Base-by-base conservation (phyloP, 2,888 invertebrate genomes). In the Pristionchus entomophagus region DNA sequence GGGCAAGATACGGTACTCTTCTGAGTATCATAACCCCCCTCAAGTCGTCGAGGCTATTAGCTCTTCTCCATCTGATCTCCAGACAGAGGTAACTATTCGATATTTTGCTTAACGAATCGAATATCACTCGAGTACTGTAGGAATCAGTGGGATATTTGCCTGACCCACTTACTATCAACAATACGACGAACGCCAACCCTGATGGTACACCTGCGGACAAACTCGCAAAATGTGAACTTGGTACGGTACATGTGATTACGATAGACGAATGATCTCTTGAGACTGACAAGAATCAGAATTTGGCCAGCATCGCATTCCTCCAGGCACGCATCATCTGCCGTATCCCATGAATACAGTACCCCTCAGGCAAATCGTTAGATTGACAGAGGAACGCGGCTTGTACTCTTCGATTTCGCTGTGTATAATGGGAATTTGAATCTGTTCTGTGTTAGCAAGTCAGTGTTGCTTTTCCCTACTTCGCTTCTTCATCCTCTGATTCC, bases 361-460 rank as follows among this genome's bases (percentile, higher is more conserved):
- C 19, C 38, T 73, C 53, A 88, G 87, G 53, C 94, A 0, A 94
- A 95, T 81, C 93, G 95, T 17, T 96, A 96, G 96, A 95, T 96
- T 69, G 95, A 95, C 84, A 94, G 96, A 65, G 96, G 95, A 0
- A 96, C 96, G 0, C 94, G 96, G 89, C 95, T 95, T 0, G 94
- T 96, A 29, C 95, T 96, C 88, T 91, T 96, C 0, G 96, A 96
- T 93, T 96, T 96, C 91, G 95, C 95, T 17, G 94, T 96, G 41
- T 96, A 96, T 94, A 96, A 96, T 93, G 95, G 95, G 0, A 96
- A 96, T 93, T 94, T 96, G 85, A 96, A 96, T 93, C 94, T 96
- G 29, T 96, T 96, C 94, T 95, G 95, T 91, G 95, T 95, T 56
- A 94, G 95, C 65, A 95, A 95, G 96, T 41, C 41, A 4, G n/a